These are phyloP conservation scores for Apodemus sylvaticus DNA, from an alignment of 2,113 vertebrate species.

Conservation along the genomic window DNA sequence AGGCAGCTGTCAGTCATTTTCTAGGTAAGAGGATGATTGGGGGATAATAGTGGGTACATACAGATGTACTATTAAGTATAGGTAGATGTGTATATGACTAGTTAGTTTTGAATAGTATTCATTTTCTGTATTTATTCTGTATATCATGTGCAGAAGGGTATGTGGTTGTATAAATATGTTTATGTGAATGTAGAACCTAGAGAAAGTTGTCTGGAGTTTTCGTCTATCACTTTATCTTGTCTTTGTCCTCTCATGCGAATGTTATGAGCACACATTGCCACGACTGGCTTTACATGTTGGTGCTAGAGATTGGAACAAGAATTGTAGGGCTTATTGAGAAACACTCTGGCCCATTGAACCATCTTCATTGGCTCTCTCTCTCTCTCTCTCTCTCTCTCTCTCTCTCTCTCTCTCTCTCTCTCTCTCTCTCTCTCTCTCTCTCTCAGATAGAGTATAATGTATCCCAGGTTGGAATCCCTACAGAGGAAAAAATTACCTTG, in stretches of 20 bases:
- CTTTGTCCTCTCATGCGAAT: background rate
- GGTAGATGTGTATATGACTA: background rate
- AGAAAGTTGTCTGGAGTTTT: background rate
- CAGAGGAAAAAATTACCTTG: background rate
- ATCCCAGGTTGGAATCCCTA: no score
- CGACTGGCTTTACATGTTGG: background rate
- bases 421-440: no score
- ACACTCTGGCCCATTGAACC: background rate
- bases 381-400: no score
- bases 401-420: no score
- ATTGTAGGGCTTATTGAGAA: background rate
- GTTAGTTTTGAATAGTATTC: background rate
- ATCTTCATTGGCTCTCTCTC: background rate
- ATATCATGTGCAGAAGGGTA: background rate
- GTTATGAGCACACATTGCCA: no score
- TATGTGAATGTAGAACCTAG: background rate
- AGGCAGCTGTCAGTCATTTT: slow-evolving; percentile 33
- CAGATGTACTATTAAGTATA: background rate
- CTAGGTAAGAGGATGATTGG: background rate
- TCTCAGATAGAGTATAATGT: no score
- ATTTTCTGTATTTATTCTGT: background rate
- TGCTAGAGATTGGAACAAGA: background rate
- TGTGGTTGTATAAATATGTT: background rate
- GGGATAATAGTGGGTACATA: background rate
- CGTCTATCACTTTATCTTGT: no score